These are phyloP conservation scores for Ptychoptera contaminata DNA, from an alignment of 2,888 invertebrate genomes.

Conservation along the genomic window DNA sequence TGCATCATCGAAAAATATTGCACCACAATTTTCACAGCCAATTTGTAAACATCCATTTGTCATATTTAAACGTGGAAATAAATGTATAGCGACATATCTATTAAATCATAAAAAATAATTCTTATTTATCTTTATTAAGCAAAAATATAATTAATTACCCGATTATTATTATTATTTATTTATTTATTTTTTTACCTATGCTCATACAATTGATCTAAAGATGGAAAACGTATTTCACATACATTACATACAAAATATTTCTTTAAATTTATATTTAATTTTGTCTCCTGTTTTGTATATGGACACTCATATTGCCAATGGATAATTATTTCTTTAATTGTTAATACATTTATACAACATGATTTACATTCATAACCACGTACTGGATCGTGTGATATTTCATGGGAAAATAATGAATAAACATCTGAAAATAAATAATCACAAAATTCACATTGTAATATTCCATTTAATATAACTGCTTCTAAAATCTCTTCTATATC, in stretches of 20 bases:
- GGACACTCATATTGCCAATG: slow-evolving; percentile 37
- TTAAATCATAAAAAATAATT: background rate
- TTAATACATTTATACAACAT: slow-evolving; percentile 31
- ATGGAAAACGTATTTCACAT: slow-evolving; percentile 24
- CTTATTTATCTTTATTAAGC: too few relatives aligned
- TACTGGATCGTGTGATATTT: slow-evolving; percentile 21
- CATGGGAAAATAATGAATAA: slow-evolving; percentile 27
- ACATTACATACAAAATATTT: slow-evolving; percentile 28
- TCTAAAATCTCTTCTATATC: slow-evolving; percentile 12
- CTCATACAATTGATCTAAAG: slow-evolving; percentile 24
- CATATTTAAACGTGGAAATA: slow-evolving; percentile 24
- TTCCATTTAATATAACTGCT: slow-evolving; percentile 20
- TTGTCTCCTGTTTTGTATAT: slow-evolving; percentile 18
- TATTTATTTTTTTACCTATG: slow-evolving; percentile 20
- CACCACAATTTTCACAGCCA: slow-evolving; percentile 26
- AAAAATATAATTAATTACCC: too few relatives aligned
- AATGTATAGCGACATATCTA: slow-evolving; percentile 24
- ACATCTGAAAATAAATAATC: slow-evolving; percentile 39
- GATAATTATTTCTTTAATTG: slow-evolving; percentile 35
- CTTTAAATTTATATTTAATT: slow-evolving; percentile 13
- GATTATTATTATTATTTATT: background rate
- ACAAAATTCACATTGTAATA: slow-evolving; percentile 45
- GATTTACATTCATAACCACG: slow-evolving; percentile 26
- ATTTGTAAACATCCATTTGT: slow-evolving; percentile 16
- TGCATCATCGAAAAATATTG: slow-evolving; percentile 18